Conservation (phyloP, 2,797 vertebrate genomes). For the Rhabdomys pumilio region DNA sequence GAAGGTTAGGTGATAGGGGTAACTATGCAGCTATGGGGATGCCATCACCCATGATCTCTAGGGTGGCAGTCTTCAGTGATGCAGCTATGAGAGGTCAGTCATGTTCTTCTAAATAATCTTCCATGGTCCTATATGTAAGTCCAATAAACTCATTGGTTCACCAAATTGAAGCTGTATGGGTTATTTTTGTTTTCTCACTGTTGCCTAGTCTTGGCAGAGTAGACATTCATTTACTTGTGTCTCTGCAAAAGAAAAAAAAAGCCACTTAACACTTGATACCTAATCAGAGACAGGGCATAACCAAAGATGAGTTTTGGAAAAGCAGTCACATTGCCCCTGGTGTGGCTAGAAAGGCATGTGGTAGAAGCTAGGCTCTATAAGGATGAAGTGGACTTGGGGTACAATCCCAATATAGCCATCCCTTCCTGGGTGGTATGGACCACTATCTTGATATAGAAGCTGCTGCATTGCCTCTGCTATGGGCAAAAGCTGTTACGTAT, state of each 20-base stretch:
- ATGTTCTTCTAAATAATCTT: neutral
- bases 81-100: neutral
- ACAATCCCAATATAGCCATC: neutral
- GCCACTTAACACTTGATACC: neutral
- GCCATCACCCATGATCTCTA: neutral
- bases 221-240: neutral
- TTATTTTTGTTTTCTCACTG: neutral
- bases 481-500: neutral
- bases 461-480: neutral
- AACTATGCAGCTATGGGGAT: neutral
- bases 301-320: neutral
- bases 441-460: neutral
- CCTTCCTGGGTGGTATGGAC: neutral
- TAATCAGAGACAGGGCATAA: neutral
- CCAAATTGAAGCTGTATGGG: neutral
- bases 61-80: neutral
- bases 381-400: neutral
- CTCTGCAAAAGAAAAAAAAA: neutral
- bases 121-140: neutral
- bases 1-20: neutral
- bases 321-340: neutral
- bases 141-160: neutral
- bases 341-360: neutral
- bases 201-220: neutral
- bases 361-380: neutral